These are phyloP conservation scores for Apamea crenata DNA, from an alignment of 2,888 invertebrate species.

Conservation along the genomic window DNA sequence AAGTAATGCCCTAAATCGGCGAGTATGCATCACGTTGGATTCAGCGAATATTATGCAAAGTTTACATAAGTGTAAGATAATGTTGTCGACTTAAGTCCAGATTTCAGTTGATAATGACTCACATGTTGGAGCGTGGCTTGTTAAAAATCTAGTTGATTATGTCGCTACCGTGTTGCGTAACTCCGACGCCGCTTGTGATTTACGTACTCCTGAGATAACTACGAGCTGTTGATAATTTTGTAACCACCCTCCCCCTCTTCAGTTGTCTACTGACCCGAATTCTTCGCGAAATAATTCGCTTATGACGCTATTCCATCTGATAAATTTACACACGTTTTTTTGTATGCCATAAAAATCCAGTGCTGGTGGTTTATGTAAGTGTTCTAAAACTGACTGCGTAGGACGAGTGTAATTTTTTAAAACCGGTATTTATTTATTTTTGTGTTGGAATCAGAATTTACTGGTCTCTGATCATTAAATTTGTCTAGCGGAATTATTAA, in stretches of 20 bases:
- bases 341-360: slow-evolving; percentile 72
- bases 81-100: slow-evolving; percentile 64
- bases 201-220: slow-evolving; percentile 72
- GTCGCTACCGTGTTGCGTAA: slow-evolving; percentile 75
- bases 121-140: slow-evolving; percentile 64
- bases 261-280: slow-evolving; percentile 67
- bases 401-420: slow-evolving; percentile 74
- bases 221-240: slow-evolving; percentile 69
- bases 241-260: slow-evolving; percentile 53
- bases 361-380: slow-evolving; percentile 77
- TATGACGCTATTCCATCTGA: slow-evolving; percentile 71
- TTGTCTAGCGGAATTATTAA: slow-evolving; percentile 54
- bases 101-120: slow-evolving; percentile 70
- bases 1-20: slow-evolving; percentile 62
- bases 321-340: slow-evolving; percentile 75
- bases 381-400: slow-evolving; percentile 77
- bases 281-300: slow-evolving; percentile 69
- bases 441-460: slow-evolving; percentile 46
- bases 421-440: slow-evolving; percentile 75
- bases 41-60: slow-evolving; percentile 69
- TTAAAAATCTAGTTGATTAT: slow-evolving; percentile 67
- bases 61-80: slow-evolving; percentile 68
- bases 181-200: slow-evolving; percentile 72
- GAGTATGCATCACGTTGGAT: slow-evolving; percentile 57
- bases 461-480: slow-evolving; percentile 53